phyloP scores from a whole-genome alignment of 2,113 vertebrate species.

The Colinus virginianus region DNA sequence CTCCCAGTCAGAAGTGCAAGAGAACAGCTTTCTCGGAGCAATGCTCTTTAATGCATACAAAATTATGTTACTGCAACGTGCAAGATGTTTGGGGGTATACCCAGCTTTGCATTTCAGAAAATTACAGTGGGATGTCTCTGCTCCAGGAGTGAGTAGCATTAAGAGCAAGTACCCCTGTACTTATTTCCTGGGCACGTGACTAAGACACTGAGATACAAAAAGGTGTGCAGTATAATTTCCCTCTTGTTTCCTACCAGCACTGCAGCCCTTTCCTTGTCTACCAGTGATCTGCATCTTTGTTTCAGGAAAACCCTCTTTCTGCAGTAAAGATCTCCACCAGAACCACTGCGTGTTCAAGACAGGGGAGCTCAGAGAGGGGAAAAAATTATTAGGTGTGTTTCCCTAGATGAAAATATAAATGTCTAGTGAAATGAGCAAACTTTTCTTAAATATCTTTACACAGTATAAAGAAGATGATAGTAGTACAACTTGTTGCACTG shows the following conservation, averaged over 20 bases:
- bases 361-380: background rate
- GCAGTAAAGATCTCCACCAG: background rate
- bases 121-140: background rate
- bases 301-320: background rate
- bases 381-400: background rate
- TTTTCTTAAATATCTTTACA: background rate
- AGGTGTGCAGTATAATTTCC: background rate
- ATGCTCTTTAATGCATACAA: background rate
- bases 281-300: background rate
- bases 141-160: background rate
- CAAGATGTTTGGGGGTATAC: background rate
- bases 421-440: background rate
- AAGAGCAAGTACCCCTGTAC: background rate
- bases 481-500: background rate
- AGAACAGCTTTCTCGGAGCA: background rate
- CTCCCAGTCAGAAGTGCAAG: background rate
- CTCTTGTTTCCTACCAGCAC: background rate
- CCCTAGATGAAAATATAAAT: background rate
- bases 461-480: background rate
- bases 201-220: background rate
- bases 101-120: background rate
- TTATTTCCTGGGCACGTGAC: background rate
- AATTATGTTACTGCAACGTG: background rate
- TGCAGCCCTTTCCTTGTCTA: background rate
- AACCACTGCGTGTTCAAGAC: background rate